These are phyloP conservation scores for Scytalopus superciliaris DNA, from an alignment of 2,113 vertebrate species.

Conservation along the genomic window DNA sequence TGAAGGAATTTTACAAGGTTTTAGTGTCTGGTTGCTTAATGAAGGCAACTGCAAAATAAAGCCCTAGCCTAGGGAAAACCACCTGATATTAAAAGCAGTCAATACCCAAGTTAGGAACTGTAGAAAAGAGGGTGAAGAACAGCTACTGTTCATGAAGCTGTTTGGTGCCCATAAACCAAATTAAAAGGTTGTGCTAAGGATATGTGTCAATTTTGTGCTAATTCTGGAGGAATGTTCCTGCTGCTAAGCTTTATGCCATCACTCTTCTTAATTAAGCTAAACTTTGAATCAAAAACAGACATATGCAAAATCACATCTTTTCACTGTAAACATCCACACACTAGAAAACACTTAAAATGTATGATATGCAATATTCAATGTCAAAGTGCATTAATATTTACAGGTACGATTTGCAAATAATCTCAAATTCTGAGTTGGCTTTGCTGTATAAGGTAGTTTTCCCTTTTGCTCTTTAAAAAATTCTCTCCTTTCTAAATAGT, in stretches of 20 bases:
- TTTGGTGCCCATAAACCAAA: not conserved
- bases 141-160: not conserved
- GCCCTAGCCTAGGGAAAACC: not conserved
- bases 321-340: not conserved
- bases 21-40: not conserved
- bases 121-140: not conserved
- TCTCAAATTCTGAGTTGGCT: not conserved
- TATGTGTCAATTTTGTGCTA: not conserved
- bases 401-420: slow-evolving; percentile 16
- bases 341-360: slow-evolving; percentile 23
- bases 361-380: not conserved
- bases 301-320: not conserved
- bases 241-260: not conserved
- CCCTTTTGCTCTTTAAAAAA: not conserved
- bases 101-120: not conserved
- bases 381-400: slow-evolving; percentile 58
- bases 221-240: not conserved
- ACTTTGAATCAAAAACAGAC: not conserved
- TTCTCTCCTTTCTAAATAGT: not conserved
- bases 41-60: not conserved
- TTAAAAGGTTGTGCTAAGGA: not conserved
- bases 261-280: not conserved
- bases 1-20: not conserved
- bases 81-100: not conserved
- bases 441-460: not conserved